These are phyloP conservation scores for Sebastiscus tertius DNA, from an alignment of 2,797 vertebrate genomes.

Conservation along the genomic window DNA sequence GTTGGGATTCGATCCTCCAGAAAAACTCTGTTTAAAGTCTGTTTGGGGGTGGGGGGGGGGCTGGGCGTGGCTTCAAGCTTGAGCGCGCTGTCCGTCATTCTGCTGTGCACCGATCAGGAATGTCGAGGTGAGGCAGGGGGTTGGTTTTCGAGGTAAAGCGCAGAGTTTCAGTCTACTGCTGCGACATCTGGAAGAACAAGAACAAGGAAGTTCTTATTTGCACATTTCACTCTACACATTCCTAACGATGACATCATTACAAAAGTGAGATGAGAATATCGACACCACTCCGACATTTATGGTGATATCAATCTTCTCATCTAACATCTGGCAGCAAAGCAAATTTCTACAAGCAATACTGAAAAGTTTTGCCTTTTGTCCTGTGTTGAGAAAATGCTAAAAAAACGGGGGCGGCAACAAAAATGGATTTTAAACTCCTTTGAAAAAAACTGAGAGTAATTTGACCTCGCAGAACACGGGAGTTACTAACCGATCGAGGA, in stretches of 20 bases:
- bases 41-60: conserved; percentile 16
- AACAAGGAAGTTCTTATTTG: neutral
- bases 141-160: conserved; percentile 67
- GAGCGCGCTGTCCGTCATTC: conserved; percentile 70
- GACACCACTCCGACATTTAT: too few species aligned
- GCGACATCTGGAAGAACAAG: conserved; percentile 72
- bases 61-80: conserved; percentile 79
- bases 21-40: conserved; percentile 75
- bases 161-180: conserved; percentile 77
- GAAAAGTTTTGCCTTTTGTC: neutral
- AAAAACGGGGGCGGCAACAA: neutral
- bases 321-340: neutral
- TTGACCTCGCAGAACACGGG: too few species aligned
- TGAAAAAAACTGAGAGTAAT: too few species aligned
- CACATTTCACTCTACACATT: too few species aligned
- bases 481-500: too few species aligned
- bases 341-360: neutral
- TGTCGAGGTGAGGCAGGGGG: conserved; percentile 78
- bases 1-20: conserved; percentile 67
- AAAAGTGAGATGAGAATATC: too few species aligned
- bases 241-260: neutral
- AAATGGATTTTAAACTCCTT: too few species aligned
- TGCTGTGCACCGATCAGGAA: conserved; percentile 85
- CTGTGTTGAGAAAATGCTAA: neutral
- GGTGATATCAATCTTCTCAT: too few species aligned